Conservation (phyloP, 2,888 invertebrate species). For the Himalopsyche japonica region DNA sequence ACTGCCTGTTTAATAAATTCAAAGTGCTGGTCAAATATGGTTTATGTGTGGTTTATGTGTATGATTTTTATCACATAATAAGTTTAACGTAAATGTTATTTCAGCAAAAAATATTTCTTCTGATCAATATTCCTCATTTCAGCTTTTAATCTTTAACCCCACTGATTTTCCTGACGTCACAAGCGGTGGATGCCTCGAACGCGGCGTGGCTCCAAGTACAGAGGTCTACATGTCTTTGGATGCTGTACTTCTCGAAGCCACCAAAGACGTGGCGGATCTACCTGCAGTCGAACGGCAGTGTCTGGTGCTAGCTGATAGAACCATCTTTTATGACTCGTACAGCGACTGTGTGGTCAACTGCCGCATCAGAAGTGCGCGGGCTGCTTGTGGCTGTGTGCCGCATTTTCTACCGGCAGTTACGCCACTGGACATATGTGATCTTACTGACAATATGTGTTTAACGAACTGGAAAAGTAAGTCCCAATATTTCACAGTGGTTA, state of each 20-base stretch:
- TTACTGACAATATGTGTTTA: slow-evolving; percentile 58
- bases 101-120: no score
- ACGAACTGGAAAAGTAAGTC: slow-evolving; percentile 44
- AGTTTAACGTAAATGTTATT: no score
- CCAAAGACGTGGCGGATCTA: slow-evolving; percentile 55
- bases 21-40: no score
- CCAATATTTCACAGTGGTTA: no score
- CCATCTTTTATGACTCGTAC: slow-evolving; percentile 54
- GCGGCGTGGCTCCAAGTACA: slow-evolving; percentile 43
- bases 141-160: slow-evolving; percentile 61
- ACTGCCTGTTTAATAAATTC: no score
- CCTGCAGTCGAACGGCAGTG: slow-evolving; percentile 57
- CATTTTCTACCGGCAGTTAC: slow-evolving; percentile 58
- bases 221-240: slow-evolving; percentile 43
- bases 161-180: slow-evolving; percentile 63
- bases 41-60: no score
- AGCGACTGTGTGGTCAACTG: slow-evolving; percentile 65
- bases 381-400: slow-evolving; percentile 61
- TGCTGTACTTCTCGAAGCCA: slow-evolving; percentile 44
- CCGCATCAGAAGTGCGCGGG: slow-evolving; percentile 56
- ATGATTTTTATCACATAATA: no score
- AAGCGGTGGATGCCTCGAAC: slow-evolving; percentile 56
- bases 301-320: slow-evolving; percentile 61
- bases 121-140: slow-evolving; percentile 40
- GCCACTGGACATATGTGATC: slow-evolving; percentile 54